Evolutionary conservation across 2,113 vertebrate species (phyloP), one percentile per base, ranked within the genome.

Genomic region (Prinia subflava): DNA sequence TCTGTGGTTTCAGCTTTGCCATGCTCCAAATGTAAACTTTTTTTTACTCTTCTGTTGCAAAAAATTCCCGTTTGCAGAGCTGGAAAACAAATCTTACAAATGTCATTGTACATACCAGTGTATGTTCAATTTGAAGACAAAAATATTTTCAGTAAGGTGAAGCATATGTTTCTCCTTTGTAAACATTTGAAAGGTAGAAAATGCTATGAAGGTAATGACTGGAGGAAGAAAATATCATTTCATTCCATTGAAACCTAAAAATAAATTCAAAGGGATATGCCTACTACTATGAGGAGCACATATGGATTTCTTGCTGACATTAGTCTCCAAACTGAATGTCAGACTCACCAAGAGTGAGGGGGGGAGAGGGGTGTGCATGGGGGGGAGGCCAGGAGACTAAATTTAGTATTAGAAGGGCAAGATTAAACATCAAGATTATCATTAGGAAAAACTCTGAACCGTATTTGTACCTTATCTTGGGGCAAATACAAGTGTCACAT

Each of bases 251-350:
- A 92, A 97, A 84, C 87, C 97, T 98, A 97, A 97, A 97, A 98
- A 98, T 97, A 97, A 97, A 96, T 59, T 83, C 49, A 60, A 94
- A 87, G 96, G 92, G 75, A 31, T 95, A 90, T 90, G 76, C 77
- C 57, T 77, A 15, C 64, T 68, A 73, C 90, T 94, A 70, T 89
- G 44, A 93, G 90, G 88, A 96, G 84, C 60, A 74, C 10, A 5
- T 97, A 97, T 97, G 87, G 97, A 98, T 98, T 98, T 98, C 96
- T 96, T 95, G 91, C 97, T 98, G 98, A 97, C 97, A 97, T 97
- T 97, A 95, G 90, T 97, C 97, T 97, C 96, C 79, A 93, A 94
- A 97, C 57, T 97, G 97, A 98, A 98, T 98, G 97, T 97, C 97
- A 98, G 89, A 90, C 89, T 98, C 21, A 11, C 89, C 35, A 92